phyloP scores from a whole-genome alignment of 2,888 invertebrate genomes.

The Metellina segmentata region DNA sequence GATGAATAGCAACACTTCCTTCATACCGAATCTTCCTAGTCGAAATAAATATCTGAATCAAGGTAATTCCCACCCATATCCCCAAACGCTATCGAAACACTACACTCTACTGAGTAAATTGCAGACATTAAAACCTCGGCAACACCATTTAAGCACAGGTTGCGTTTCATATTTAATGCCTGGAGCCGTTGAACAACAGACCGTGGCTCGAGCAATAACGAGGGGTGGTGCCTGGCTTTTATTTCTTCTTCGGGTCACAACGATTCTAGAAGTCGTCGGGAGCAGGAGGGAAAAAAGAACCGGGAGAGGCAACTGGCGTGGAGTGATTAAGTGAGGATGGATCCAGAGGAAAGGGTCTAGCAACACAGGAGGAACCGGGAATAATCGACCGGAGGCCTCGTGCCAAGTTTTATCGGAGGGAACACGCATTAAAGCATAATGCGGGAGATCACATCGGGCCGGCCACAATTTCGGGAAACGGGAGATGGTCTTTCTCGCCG shows the following conservation, averaged over 20 bases:
- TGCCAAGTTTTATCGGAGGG: constrained; percentile 64
- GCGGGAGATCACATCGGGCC: constrained; percentile 46
- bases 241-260: neutral
- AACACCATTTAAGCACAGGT: neutral
- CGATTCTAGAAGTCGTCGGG: neutral
- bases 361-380: constrained; percentile 34
- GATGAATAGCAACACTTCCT: neutral
- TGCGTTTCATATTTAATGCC: constrained; percentile 18
- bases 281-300: neutral
- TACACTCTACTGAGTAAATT: neutral
- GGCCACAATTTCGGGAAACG: neutral
- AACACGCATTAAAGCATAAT: constrained; percentile 68
- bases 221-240: constrained; percentile 1
- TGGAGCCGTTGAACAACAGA: neutral
- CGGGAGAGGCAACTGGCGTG: neutral
- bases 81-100: neutral
- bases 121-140: constrained; percentile 4
- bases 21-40: neutral
- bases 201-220: neutral
- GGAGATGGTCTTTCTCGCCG: neutral
- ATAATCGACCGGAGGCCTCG: constrained; percentile 61
- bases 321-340: constrained; percentile 34
- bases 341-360: neutral
- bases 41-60: neutral
- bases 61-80: neutral